Evolutionary conservation across 37 sponge, comb jelly and placozoan genomes (phyloP).

Genomic region (Beroe ovata): DNA sequence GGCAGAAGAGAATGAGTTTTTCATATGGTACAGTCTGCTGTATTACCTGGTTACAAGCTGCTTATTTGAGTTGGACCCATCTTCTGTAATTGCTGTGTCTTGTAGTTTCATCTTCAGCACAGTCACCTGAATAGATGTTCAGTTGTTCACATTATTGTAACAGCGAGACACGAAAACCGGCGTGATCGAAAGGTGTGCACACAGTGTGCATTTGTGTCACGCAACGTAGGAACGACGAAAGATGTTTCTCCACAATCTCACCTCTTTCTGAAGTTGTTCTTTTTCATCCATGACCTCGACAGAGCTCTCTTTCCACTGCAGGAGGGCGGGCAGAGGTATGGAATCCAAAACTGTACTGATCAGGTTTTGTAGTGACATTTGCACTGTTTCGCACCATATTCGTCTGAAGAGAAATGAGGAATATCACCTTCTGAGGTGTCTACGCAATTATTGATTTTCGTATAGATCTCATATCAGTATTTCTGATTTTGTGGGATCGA

Average conservation of each 20-base stretch:
- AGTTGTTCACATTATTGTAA: too few relatives aligned
- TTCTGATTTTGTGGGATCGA: too few relatives aligned
- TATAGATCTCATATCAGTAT: background rate
- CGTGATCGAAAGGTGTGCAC: too few relatives aligned
- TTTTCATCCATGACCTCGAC: slow-evolving; percentile 27
- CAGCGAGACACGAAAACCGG: too few relatives aligned
- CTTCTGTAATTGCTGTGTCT: slow-evolving; percentile 2
- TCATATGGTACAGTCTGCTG: background rate
- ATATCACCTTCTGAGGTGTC: too few relatives aligned
- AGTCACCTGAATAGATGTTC: slow-evolving; percentile 37
- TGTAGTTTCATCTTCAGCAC: slow-evolving; percentile 66
- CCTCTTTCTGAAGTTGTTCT: slow-evolving; percentile 44
- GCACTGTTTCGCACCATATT: slow-evolving; percentile 28
- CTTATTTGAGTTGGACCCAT: background rate
- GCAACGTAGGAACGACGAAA: background rate
- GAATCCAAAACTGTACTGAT: slow-evolving; percentile 49
- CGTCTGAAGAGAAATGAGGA: slow-evolving; percentile 21
- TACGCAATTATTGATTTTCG: background rate
- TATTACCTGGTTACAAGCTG: slow-evolving; percentile 4
- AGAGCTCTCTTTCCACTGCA: slow-evolving; percentile 9
- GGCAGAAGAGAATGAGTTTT: background rate
- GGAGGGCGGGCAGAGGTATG: slow-evolving; percentile 19
- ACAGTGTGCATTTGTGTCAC: background rate
- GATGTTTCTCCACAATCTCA: background rate
- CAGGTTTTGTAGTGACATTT: slow-evolving; percentile 48